A percentile compares a stretch with the other conserved stretches of the same genome.
These are phyloP conservation scores for Tigriopus californicus DNA, from an alignment of 2,888 invertebrate species.

Conservation along the genomic window DNA sequence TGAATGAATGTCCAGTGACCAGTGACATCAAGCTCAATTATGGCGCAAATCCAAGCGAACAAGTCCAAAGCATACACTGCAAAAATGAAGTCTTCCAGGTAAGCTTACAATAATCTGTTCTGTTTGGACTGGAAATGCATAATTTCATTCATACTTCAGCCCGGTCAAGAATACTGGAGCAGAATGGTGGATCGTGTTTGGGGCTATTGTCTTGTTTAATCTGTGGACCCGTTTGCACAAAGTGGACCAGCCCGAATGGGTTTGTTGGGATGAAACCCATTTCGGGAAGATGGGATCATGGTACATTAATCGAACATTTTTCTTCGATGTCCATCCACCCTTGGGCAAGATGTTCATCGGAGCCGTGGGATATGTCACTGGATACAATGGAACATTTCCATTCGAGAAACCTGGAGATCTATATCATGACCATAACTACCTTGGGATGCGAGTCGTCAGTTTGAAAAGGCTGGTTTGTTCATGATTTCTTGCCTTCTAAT, in stretches of 20 bases:
- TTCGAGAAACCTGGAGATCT: slow-evolving; percentile 92
- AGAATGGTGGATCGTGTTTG: slow-evolving; percentile 47
- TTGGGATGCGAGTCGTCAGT: slow-evolving; percentile 81
- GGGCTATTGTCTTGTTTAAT: slow-evolving; percentile 42
- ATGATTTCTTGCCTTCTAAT: too few species aligned
- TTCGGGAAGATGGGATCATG: slow-evolving; percentile 98
- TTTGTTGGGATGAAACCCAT: slow-evolving; percentile 84
- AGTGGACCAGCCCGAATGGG: slow-evolving; percentile 62
- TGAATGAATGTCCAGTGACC: too few species aligned
- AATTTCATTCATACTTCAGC: too few species aligned
- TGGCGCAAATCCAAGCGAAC: too few species aligned
- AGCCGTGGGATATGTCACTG: slow-evolving; percentile 25
- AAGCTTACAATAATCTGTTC: too few species aligned
- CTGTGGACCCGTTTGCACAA: slow-evolving; percentile 62
- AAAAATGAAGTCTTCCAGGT: too few species aligned
- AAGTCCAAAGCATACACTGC: too few species aligned
- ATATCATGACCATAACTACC: slow-evolving; percentile 64
- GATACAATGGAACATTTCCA: slow-evolving; percentile 81
- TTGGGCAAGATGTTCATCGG: slow-evolving; percentile 58
- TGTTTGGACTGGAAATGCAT: too few species aligned
- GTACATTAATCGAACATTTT: slow-evolving; percentile 92
- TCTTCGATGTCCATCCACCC: slow-evolving; percentile 95
- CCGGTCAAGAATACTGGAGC: neutral
- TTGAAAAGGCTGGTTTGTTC: neutral
- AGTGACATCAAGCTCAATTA: too few species aligned